phyloP scores from a whole-genome alignment of 2,113 vertebrate species.

The Herpailurus yagouaroundi region DNA sequence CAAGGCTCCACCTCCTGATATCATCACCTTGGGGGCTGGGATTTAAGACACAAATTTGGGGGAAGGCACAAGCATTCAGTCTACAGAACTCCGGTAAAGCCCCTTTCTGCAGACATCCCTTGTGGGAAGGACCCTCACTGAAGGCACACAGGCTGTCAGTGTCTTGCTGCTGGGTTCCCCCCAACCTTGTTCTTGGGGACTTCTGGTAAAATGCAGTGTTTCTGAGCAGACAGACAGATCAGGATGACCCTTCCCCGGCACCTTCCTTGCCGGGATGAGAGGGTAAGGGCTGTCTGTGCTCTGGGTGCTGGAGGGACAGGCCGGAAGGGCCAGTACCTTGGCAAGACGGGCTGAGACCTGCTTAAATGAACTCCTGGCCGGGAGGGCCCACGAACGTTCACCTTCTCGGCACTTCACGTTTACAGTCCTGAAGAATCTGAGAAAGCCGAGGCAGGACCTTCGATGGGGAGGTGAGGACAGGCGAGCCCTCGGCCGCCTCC shows the following conservation, averaged over 20 bases:
- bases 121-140: rapidly evolving
- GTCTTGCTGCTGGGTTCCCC: rapidly evolving
- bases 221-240: neutral
- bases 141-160: neutral
- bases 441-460: too few relatives aligned
- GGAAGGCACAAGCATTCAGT: neutral
- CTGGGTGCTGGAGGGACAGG: neutral
- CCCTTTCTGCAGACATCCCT: neutral
- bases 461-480: neutral
- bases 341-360: rapidly evolving
- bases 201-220: neutral
- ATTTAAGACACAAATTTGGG: too few relatives aligned
- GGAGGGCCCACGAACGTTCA: neutral
- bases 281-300: too few relatives aligned
- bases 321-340: neutral
- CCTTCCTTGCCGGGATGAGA: too few relatives aligned
- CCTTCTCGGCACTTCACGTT: neutral
- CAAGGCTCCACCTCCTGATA: neutral
- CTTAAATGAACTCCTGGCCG: neutral
- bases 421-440: neutral
- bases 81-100: neutral
- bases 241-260: too few relatives aligned
- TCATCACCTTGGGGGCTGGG: rapidly evolving
- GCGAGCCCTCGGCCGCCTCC: rapidly evolving
- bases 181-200: too few relatives aligned